Percentiles rank a stretch among this genome's conserved stretches.
phyloP scores from a whole-genome alignment of 2,888 invertebrate genomes.

The Drosophila meridiana region DNA sequence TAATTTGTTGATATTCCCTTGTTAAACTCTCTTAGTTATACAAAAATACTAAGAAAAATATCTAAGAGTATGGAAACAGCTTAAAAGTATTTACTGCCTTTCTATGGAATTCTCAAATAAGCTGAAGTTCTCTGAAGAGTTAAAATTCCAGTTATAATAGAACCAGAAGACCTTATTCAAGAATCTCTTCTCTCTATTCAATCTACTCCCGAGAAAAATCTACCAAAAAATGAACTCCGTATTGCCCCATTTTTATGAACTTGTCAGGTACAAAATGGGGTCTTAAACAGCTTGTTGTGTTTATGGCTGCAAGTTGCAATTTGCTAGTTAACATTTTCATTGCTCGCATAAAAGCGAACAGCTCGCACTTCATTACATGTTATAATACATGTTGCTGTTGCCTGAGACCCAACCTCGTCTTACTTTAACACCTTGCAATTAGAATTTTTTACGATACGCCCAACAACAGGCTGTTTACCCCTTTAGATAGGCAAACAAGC shows the following conservation, averaged over 20 bases:
- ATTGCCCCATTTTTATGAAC: neutral
- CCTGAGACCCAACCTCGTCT: conserved; percentile 8
- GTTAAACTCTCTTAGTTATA: too few species aligned
- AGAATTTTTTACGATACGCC: conserved; percentile 58
- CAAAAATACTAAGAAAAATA: too few species aligned
- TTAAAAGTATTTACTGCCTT: neutral
- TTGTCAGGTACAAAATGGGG: conserved; percentile 8
- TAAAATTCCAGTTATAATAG: too few species aligned
- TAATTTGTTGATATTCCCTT: too few species aligned
- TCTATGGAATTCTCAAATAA: neutral
- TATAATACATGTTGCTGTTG: conserved; percentile 10
- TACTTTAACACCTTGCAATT: conserved; percentile 63
- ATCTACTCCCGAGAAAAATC: too few species aligned
- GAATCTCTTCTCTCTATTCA: neutral
- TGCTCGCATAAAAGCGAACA: conserved; percentile 40
- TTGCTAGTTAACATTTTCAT: conserved; percentile 51
- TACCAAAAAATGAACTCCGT: neutral
- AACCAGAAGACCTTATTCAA: too few species aligned
- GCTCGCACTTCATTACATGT: conserved; percentile 52
- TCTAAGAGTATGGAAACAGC: too few species aligned
- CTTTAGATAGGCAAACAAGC: conserved; percentile 39
- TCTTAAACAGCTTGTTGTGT: conserved; percentile 30
- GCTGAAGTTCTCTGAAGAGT: too few species aligned
- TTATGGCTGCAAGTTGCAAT: conserved; percentile 45
- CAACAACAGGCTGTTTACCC: conserved; percentile 16